Evolutionary conservation across 2,113 vertebrate species (phyloP).

Genomic region (Chionis minor): DNA sequence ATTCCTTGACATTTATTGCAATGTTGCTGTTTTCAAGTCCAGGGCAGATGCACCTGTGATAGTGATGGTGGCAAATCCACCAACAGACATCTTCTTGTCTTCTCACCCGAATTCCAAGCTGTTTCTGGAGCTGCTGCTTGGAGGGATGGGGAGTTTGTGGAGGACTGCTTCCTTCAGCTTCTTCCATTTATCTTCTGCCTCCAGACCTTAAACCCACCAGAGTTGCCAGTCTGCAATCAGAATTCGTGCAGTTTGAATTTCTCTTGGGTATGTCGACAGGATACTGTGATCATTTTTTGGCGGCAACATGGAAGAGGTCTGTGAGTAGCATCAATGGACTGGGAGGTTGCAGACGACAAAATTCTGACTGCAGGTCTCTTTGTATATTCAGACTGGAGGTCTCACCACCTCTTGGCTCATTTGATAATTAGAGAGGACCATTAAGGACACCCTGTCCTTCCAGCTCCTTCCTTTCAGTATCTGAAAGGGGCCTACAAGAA

Average conservation of each 20-base stretch:
- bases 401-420: neutral
- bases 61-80: neutral
- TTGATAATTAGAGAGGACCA: neutral
- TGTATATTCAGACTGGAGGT: neutral
- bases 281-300: neutral
- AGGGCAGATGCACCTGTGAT: neutral
- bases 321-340: accelerated
- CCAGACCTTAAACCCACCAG: neutral
- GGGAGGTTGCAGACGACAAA: neutral
- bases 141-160: neutral
- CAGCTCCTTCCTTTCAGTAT: neutral
- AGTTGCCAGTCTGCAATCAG: neutral
- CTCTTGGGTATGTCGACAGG: no score
- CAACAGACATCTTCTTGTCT: neutral
- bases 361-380: neutral
- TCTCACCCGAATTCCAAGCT: neutral
- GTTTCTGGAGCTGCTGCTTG: neutral
- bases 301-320: neutral
- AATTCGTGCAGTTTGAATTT: neutral
- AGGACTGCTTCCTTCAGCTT: neutral
- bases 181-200: neutral
- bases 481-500: no score
- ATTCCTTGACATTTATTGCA: neutral
- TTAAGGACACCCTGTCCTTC: neutral
- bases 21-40: neutral